Evolutionary conservation across 2,797 vertebrate species (phyloP).

Genomic region (Gorsachius magnificus): DNA sequence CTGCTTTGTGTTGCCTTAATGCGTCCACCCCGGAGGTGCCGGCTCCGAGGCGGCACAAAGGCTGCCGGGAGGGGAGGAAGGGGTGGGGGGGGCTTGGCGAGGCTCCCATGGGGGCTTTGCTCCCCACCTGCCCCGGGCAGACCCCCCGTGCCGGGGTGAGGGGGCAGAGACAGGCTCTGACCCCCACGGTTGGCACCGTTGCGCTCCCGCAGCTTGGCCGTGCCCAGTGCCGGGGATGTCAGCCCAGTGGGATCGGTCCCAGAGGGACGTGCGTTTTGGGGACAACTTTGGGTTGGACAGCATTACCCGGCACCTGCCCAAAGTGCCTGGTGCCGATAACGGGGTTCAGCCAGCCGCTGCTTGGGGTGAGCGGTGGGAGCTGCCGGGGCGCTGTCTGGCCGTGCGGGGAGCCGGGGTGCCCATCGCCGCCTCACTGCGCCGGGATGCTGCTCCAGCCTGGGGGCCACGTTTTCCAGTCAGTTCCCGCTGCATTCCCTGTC

Average conservation of each 20-base stretch:
- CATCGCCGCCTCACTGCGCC: not conserved
- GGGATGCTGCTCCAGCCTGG: fast-evolving
- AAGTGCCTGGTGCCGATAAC: not conserved
- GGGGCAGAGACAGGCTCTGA: not conserved
- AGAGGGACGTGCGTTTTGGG: not conserved
- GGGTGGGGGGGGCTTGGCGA: not conserved
- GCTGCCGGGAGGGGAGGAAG: not conserved
- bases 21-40: not conserved
- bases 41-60: not conserved
- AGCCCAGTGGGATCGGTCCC: not conserved
- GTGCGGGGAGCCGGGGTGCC: not conserved
- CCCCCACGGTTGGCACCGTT: fast-evolving
- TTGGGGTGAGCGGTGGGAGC: not conserved
- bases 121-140: not conserved
- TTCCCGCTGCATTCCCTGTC: fast-evolving
- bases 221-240: not conserved
- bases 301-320: not conserved
- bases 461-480: not conserved
- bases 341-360: not conserved
- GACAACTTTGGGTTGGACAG: not conserved
- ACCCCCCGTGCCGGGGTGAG: fast-evolving
- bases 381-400: not conserved
- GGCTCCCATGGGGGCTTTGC: fast-evolving
- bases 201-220: fast-evolving
- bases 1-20: conserved; percentile 64